phyloP scores from a whole-genome alignment of 1,140 invertebrate genomes.

The Tribolium madens region DNA sequence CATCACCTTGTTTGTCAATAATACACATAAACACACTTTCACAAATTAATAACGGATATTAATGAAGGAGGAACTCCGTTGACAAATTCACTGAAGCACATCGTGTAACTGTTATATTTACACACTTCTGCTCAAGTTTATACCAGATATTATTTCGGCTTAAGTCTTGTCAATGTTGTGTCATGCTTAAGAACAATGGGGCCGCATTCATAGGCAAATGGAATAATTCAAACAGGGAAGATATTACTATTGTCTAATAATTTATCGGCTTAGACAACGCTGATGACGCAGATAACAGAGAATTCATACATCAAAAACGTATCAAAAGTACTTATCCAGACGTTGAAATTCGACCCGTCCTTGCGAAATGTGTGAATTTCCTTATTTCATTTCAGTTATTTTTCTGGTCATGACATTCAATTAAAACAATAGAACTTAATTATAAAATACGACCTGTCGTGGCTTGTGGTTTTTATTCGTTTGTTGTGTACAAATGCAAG shows the following conservation, averaged over 20 bases:
- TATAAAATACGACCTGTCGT: constrained; percentile 43
- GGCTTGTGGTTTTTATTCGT: constrained; percentile 26
- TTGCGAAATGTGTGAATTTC: constrained; percentile 31
- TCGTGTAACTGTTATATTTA: constrained; percentile 23
- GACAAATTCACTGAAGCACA: constrained; percentile 26
- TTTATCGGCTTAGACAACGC: constrained; percentile 32
- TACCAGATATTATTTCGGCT: constrained; percentile 8
- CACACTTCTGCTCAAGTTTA: constrained; percentile 15
- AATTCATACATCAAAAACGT: constrained; percentile 1
- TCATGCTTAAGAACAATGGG: constrained; percentile 32
- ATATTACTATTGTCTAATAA: constrained; percentile 22
- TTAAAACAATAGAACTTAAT: constrained; percentile 47
- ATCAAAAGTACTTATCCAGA: background rate
- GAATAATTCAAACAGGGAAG: constrained; percentile 21
- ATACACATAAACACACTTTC: background rate
- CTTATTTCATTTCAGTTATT: constrained; percentile 42
- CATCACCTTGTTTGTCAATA: too few relatives aligned
- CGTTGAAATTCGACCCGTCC: background rate
- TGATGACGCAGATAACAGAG: constrained; percentile 7
- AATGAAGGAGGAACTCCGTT: background rate
- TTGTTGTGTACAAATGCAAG: constrained; percentile 26
- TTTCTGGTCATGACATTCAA: constrained; percentile 43
- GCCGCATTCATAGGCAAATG: constrained; percentile 30
- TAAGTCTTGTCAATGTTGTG: constrained; percentile 41
- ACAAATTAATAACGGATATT: constrained; percentile 8